Evolutionary conservation across 2,888 invertebrate genomes (phyloP).

Genomic region (Pecten maximus): DNA sequence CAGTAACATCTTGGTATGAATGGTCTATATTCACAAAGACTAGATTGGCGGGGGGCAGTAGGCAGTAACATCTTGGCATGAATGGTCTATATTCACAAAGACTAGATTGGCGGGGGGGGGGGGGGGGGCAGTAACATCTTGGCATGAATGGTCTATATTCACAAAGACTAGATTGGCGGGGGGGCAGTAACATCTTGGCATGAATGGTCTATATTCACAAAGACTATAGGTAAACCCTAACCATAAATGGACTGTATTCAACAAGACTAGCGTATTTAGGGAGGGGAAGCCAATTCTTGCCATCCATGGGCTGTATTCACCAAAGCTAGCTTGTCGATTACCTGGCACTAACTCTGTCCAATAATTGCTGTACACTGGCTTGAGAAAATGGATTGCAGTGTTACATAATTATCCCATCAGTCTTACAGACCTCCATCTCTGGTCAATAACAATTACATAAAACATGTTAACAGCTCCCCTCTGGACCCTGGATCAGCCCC

Average conservation of each 20-base stretch:
- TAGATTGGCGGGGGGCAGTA: no score
- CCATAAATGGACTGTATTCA: neutral
- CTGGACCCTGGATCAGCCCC: slow-evolving; percentile 1
- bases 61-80: no score
- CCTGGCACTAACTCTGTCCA: neutral
- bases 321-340: neutral
- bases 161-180: neutral
- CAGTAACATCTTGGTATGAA: no score
- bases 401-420: slow-evolving; percentile 20
- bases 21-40: no score
- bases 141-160: neutral
- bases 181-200: neutral
- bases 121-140: no score
- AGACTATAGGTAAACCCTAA: neutral
- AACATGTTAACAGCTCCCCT: slow-evolving; percentile 31
- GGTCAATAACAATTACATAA: slow-evolving; percentile 35
- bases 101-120: no score
- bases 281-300: neutral
- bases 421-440: neutral
- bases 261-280: neutral
- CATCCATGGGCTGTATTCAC: neutral
- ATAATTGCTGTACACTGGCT: neutral
- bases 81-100: no score
- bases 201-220: neutral
- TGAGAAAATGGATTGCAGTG: neutral